Conservation (phyloP, 2,888 invertebrate species). For the Shargacucullia verbasci region DNA sequence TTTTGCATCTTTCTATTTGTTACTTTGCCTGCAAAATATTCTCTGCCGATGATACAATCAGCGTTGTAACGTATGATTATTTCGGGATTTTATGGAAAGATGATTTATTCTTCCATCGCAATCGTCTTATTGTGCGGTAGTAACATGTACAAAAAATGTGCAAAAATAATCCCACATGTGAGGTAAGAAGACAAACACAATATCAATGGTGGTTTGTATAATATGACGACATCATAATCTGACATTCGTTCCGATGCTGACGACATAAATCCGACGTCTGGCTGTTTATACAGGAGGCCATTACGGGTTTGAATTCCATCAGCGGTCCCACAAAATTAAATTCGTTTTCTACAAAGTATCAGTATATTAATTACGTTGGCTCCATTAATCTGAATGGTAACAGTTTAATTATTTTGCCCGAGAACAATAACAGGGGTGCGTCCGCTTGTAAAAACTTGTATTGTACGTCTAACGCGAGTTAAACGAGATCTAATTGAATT, state of each 20-base stretch:
- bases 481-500: constrained; percentile 61
- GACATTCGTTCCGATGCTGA: constrained; percentile 37
- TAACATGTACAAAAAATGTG: too few relatives aligned
- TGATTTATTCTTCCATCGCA: too few relatives aligned
- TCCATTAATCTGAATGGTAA: constrained; percentile 33
- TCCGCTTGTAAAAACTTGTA: constrained; percentile 55
- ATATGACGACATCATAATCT: constrained; percentile 35
- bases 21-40: too few relatives aligned
- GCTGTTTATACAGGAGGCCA: constrained; percentile 32
- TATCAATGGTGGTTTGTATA: constrained; percentile 1
- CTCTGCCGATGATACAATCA: too few relatives aligned
- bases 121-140: too few relatives aligned
- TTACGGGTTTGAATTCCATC: constrained; percentile 29
- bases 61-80: too few relatives aligned
- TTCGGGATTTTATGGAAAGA: too few relatives aligned
- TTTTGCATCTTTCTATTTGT: too few relatives aligned
- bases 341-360: constrained; percentile 28
- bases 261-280: constrained; percentile 45
- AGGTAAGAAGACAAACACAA: constrained; percentile 1
- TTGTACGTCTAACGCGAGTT: constrained; percentile 40
- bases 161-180: too few relatives aligned
- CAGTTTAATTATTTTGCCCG: constrained; percentile 48
- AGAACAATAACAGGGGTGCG: constrained; percentile 52
- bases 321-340: constrained; percentile 39
- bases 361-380: constrained; percentile 34